phyloP scores from a whole-genome alignment of 92 coral and sea anemone genomes.

The Muricea muricata region DNA sequence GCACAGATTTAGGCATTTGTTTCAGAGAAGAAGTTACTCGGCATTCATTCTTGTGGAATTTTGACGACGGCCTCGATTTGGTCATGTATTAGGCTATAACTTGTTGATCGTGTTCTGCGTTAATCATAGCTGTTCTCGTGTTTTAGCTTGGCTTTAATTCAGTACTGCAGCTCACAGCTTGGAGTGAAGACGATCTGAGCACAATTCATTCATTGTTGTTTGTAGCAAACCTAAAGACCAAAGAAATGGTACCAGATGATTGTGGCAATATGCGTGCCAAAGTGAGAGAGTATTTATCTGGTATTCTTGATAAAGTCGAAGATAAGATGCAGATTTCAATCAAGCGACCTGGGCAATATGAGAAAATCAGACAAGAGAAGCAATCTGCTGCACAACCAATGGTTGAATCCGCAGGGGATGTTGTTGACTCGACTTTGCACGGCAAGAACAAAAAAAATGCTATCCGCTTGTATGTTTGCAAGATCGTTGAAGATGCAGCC shows the following conservation, averaged over 20 bases:
- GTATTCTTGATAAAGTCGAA: conserved; percentile 22
- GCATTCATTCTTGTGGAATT: no score
- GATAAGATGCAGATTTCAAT: background rate
- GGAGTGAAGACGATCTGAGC: no score
- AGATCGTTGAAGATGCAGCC: conserved; percentile 13
- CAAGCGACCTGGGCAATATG: conserved; percentile 31
- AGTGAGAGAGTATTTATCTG: conserved; percentile 24
- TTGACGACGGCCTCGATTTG: no score
- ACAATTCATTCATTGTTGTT: background rate
- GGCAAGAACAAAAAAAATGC: background rate
- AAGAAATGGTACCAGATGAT: background rate
- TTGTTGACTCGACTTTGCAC: background rate
- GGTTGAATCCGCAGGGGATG: background rate
- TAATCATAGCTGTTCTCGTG: no score
- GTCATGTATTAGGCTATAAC: no score
- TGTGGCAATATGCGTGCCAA: background rate
- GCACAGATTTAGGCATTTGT: no score
- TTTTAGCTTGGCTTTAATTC: no score
- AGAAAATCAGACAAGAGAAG: background rate
- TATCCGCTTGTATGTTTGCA: background rate
- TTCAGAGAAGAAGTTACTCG: no score
- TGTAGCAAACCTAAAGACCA: background rate
- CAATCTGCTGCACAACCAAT: background rate
- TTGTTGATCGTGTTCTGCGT: no score
- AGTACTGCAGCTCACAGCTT: no score